phyloP scores from a whole-genome alignment of 2,797 vertebrate species.

The Diglossa cyanea region DNA sequence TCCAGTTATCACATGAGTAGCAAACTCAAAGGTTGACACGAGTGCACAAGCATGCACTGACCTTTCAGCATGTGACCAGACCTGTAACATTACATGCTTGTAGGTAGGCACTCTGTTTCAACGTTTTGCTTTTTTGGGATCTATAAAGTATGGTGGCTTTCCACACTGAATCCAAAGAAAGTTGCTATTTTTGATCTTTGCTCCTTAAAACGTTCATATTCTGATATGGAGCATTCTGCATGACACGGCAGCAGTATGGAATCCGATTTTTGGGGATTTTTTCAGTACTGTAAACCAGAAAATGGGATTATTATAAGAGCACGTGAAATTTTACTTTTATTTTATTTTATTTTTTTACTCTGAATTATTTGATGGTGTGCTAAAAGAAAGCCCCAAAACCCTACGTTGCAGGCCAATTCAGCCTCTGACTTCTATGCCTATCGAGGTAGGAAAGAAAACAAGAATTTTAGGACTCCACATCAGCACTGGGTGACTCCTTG shows the following conservation, averaged over 20 bases:
- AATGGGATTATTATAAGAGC: neutral
- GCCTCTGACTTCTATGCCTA: neutral
- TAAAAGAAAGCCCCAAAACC: neutral
- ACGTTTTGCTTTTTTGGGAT: neutral
- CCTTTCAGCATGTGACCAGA: neutral
- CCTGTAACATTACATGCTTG: neutral
- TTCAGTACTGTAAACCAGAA: neutral
- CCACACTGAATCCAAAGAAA: neutral
- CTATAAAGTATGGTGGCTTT: neutral
- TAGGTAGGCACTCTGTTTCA: neutral
- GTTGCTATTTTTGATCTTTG: neutral
- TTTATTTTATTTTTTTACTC: neutral
- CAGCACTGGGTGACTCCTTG: neutral
- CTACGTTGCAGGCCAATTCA: neutral
- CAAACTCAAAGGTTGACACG: neutral
- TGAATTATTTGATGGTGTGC: neutral
- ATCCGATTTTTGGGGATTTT: neutral
- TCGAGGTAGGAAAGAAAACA: neutral
- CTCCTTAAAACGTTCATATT: neutral
- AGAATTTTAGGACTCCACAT: neutral
- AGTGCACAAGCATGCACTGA: neutral
- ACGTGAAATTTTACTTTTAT: neutral
- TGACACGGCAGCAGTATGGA: neutral
- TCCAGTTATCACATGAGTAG: neutral
- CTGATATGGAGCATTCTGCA: neutral